Evolutionary conservation across 2,797 vertebrate species (phyloP).

Genomic region (Pithecia hirsuta): DNA sequence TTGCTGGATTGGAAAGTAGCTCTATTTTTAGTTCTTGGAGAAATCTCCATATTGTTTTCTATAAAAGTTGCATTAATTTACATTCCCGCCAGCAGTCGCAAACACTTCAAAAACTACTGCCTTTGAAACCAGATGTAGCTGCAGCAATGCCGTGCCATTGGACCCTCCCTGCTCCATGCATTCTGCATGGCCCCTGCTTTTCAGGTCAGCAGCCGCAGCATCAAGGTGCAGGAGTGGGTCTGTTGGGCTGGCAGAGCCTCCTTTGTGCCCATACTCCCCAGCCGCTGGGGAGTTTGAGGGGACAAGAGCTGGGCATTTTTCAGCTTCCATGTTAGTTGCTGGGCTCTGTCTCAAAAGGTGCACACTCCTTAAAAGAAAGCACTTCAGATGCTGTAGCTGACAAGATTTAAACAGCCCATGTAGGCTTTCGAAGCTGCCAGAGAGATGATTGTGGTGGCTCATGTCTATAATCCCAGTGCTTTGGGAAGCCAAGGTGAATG

Average conservation of each 20-base stretch:
- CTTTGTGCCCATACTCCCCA: neutral
- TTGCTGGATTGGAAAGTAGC: neutral
- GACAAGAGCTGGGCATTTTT: neutral
- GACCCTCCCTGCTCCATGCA: fast-evolving
- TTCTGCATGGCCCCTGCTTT: neutral
- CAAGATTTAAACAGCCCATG: neutral
- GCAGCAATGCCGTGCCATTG: neutral
- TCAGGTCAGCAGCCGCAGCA: neutral
- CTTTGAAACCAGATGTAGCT: neutral
- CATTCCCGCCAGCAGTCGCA: neutral
- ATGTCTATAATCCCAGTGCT: neutral
- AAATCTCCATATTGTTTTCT: neutral
- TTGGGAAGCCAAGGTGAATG: neutral
- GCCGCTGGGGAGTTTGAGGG: neutral
- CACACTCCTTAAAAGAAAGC: neutral
- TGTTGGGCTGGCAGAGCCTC: neutral
- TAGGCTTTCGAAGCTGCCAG: neutral
- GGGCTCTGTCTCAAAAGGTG: neutral
- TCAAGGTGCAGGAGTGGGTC: neutral
- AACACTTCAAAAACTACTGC: neutral
- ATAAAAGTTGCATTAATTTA: neutral
- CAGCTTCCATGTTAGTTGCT: neutral
- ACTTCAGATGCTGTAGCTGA: neutral
- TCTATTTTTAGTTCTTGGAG: neutral
- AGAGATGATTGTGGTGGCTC: neutral